Conservation (phyloP, 2,113 vertebrate genomes). For the Engraulis encrasicolus region DNA sequence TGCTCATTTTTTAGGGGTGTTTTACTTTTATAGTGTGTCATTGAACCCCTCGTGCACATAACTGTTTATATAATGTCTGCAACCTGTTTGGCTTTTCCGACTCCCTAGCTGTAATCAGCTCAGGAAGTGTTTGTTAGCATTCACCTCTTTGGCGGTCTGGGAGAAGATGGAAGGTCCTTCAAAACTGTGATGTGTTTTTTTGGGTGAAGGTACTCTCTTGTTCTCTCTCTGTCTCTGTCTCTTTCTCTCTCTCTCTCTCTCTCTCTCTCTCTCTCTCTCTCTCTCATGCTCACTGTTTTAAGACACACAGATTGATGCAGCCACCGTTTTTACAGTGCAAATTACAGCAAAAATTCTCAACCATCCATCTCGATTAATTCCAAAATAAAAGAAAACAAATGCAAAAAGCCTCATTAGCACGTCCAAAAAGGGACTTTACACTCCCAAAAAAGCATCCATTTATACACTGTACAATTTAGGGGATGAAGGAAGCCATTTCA, state of each 20-base stretch:
- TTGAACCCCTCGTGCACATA: slow-evolving; percentile 62
- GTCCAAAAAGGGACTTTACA: no score
- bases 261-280: neutral
- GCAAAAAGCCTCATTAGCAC: neutral
- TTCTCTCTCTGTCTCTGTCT: neutral
- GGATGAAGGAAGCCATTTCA: neutral
- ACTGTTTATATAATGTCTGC: slow-evolving; percentile 65
- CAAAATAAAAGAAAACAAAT: neutral
- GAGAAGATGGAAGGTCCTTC: neutral
- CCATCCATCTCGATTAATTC: neutral
- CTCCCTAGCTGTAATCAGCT: slow-evolving; percentile 30
- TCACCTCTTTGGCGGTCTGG: neutral
- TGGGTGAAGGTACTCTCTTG: neutral
- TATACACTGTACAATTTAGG: neutral
- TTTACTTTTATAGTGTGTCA: slow-evolving; percentile 62
- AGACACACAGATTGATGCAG: neutral
- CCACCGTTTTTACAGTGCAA: neutral
- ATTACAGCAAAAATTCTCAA: neutral
- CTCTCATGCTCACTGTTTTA: neutral
- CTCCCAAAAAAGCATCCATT: neutral
- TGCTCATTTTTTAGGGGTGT: slow-evolving; percentile 62
- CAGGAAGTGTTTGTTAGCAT: slow-evolving; percentile 24
- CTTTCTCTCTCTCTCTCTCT: neutral
- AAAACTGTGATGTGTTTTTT: neutral
- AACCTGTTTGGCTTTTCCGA: slow-evolving; percentile 48